Percentiles rank a stretch among this genome's conserved stretches.
Evolutionary conservation across 2,888 invertebrate genomes (phyloP).

Genomic region (Pyrocoelia pectoralis): DNA sequence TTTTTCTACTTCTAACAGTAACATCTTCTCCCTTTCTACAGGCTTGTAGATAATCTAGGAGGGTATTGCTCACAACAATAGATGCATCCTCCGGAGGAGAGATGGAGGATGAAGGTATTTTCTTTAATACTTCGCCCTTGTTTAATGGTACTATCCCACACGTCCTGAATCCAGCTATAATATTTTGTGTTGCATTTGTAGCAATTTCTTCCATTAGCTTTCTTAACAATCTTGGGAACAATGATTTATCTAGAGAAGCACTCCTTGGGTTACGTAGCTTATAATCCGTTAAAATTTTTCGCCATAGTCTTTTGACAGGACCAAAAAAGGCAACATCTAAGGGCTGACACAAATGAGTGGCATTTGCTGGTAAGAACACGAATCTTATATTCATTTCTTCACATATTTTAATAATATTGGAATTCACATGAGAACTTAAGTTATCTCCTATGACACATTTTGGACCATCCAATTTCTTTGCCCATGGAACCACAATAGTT

Average conservation of each 20-base stretch:
- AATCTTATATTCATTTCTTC: slow-evolving; percentile 33
- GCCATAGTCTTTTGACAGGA: slow-evolving; percentile 13
- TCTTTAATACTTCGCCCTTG: background rate
- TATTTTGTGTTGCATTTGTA: background rate
- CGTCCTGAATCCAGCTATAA: background rate
- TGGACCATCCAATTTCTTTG: background rate
- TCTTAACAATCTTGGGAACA: background rate
- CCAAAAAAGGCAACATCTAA: slow-evolving; percentile 32
- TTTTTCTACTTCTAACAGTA: background rate
- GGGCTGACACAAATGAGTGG: slow-evolving; percentile 36
- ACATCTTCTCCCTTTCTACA: no score
- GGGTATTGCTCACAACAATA: no score
- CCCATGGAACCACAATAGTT: no score
- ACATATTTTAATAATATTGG: slow-evolving; percentile 37
- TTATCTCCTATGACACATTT: slow-evolving; percentile 49
- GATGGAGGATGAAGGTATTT: no score
- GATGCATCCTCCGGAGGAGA: no score
- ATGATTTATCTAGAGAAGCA: background rate
- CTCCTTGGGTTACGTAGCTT: background rate
- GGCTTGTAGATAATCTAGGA: no score
- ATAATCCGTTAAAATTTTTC: background rate
- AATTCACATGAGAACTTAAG: background rate
- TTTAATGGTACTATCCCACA: background rate
- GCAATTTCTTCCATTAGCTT: background rate
- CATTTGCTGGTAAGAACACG: slow-evolving; percentile 32